These are phyloP conservation scores for Lysandra coridon DNA, from an alignment of 2,888 invertebrate genomes.

Conservation along the genomic window DNA sequence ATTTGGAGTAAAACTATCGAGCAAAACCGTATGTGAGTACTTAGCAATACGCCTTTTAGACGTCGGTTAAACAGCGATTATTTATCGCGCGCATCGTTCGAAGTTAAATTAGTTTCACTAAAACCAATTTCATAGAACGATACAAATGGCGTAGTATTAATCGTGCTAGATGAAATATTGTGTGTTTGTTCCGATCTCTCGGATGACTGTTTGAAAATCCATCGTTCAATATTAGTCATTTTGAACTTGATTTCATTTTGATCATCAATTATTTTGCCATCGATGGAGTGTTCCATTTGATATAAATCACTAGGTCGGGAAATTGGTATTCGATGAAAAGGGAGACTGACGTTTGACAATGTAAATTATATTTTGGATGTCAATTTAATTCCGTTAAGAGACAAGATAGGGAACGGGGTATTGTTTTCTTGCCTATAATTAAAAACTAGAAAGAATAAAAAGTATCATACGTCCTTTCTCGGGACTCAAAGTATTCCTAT, in stretches of 20 bases:
- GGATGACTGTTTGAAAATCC: conserved; percentile 19
- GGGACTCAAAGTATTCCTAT: no score
- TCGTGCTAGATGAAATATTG: neutral
- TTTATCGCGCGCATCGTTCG: neutral
- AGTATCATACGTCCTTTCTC: no score
- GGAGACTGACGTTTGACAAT: neutral
- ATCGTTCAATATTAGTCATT: conserved; percentile 20
- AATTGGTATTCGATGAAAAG: conserved; percentile 1
- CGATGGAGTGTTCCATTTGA: conserved; percentile 7
- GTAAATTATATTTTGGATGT: neutral
- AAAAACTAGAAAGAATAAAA: no score
- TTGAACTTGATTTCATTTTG: conserved; percentile 6
- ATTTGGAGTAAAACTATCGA: no score
- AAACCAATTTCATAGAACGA: conserved; percentile 1
- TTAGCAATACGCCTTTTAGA: neutral
- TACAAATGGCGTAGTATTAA: neutral
- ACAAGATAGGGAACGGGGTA: neutral
- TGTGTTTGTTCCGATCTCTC: conserved; percentile 3
- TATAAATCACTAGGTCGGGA: neutral
- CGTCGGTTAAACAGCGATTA: neutral
- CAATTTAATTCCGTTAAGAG: neutral
- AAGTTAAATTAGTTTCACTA: conserved; percentile 6
- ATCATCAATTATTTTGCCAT: neutral
- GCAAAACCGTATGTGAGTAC: no score
- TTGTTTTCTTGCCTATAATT: neutral